These are phyloP conservation scores for Rhinogobio ventralis DNA, from an alignment of 2,797 vertebrate species.

Conservation along the genomic window DNA sequence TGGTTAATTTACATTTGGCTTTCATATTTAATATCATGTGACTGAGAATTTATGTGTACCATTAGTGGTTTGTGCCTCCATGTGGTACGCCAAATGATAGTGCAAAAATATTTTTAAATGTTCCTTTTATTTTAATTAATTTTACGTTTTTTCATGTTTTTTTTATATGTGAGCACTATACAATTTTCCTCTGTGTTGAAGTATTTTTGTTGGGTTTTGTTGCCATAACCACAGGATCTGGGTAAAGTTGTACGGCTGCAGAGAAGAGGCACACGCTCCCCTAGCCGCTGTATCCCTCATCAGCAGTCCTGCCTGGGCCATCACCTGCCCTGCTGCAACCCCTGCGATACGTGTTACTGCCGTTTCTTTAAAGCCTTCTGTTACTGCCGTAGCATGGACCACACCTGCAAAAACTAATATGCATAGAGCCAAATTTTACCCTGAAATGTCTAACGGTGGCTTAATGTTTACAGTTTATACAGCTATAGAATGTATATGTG, in stretches of 20 bases:
- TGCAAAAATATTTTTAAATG: not conserved
- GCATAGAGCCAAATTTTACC: conserved; percentile 57
- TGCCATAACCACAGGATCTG: conserved; percentile 65
- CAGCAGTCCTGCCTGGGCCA: conserved; percentile 82
- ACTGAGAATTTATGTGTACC: not conserved
- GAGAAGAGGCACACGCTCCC: conserved; percentile 75
- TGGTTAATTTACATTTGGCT: conserved; percentile 44
- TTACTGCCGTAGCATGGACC: conserved; percentile 79
- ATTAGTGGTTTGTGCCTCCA: not conserved
- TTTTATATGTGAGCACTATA: not conserved
- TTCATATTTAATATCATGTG: not conserved
- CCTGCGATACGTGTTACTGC: conserved; percentile 83
- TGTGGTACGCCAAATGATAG: not conserved
- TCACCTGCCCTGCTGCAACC: conserved; percentile 81
- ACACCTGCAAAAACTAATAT: conserved; percentile 69
- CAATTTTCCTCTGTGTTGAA: not conserved
- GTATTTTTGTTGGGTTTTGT: not conserved
- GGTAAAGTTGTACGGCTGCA: conserved; percentile 69
- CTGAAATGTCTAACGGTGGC: not conserved
- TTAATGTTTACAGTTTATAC: conserved; percentile 2
- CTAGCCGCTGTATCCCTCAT: conserved; percentile 79
- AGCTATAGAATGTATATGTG: not conserved
- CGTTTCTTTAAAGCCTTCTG: conserved; percentile 84
- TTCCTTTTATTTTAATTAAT: not conserved
- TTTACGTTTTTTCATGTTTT: not conserved